Evolutionary conservation across 2,113 vertebrate species (phyloP), one percentile per base, ranked within the genome.

Genomic region (Eidolon helvum): DNA sequence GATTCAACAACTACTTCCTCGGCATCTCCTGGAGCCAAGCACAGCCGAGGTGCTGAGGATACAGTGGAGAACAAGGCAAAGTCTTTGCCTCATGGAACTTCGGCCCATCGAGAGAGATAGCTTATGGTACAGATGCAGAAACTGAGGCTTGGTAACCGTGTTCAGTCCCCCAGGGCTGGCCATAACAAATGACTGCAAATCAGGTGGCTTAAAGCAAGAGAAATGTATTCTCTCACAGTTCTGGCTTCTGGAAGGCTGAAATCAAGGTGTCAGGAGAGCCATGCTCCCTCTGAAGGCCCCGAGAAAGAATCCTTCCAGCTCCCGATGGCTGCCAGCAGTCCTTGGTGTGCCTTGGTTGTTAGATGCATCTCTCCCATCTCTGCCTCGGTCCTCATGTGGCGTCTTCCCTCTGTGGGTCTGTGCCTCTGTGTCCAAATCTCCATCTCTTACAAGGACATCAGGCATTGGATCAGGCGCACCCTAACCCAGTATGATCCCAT

Each of bases 1-100:
- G 53, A 24, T 30, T 12, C 53, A 7, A 0, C 8, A 0, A 1
- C 1, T 0, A 2, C 66, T 19, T 9, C 7, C 5, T 19, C 38
- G 18, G 55, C 14, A 0, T 4, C 22, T 22, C 24, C 68, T 1
- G 0, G 8, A 2, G 35, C 40, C 38, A 12, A 11, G 55, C 48
- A 8, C 24, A 7, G n/a, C 14, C 65, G 5, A 5, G 90, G 18
- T 30, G 30, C 30, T 2, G 10, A 50, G 24, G 24, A 33, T 4
- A 7, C 6, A 1, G 24, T 4, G 38, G 7, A 40, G 16, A 78
- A 35, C 6, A 22, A 59, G 61, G 26, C 21, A 2, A 10, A n/a
- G 53, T 4, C n/a, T 38, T 50, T 14, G 18, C 14, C 35, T 4
- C 18, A 0, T 40, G 40, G 43, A 15, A 5, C 10, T 82, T 63